Evolutionary conservation across 2,888 invertebrate genomes (phyloP).

Genomic region (Xestia sexstrigata): DNA sequence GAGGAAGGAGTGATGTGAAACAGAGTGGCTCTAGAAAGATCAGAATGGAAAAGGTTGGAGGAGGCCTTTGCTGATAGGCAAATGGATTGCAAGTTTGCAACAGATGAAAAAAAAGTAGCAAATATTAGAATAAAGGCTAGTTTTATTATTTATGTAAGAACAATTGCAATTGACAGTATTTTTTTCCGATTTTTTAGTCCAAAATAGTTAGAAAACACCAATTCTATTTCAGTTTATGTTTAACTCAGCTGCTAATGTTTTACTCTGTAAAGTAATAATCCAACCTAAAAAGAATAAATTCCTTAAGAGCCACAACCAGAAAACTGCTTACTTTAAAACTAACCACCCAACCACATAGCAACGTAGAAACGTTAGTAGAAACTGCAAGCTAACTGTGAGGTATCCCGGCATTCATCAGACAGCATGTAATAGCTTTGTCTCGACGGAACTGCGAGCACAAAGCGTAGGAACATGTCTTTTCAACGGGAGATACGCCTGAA

Average conservation of each 20-base stretch:
- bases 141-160: too few relatives aligned
- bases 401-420: constrained; percentile 54
- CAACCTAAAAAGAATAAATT: not conserved
- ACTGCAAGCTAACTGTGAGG: constrained; percentile 52
- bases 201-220: not conserved
- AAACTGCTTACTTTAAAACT: constrained; percentile 1
- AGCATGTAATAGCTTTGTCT: constrained; percentile 62
- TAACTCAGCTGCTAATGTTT: not conserved
- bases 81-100: too few relatives aligned
- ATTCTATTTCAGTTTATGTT: not conserved
- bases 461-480: constrained; percentile 60
- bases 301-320: not conserved
- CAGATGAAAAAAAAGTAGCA: too few relatives aligned
- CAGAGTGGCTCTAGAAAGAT: too few relatives aligned
- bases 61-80: too few relatives aligned
- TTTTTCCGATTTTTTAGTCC: not conserved
- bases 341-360: not conserved
- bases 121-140: too few relatives aligned
- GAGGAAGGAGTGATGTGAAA: too few relatives aligned
- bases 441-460: constrained; percentile 57
- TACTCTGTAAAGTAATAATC: not conserved
- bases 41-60: too few relatives aligned
- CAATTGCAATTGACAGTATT: not conserved
- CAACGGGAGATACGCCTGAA: constrained; percentile 50
- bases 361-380: constrained; percentile 9